phyloP scores from a whole-genome alignment of 1,140 invertebrate genomes.

The Antheraea pernyi region DNA sequence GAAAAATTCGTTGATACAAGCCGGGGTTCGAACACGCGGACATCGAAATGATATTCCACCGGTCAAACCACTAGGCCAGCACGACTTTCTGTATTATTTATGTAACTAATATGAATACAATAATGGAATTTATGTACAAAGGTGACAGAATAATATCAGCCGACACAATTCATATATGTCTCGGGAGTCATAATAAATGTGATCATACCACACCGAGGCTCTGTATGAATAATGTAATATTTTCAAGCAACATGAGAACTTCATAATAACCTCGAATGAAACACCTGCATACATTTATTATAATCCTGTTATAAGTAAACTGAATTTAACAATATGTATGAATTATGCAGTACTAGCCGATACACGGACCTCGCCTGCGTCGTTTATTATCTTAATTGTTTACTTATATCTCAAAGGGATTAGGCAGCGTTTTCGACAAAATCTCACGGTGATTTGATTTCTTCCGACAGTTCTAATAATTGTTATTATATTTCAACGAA shows the following conservation, averaged over 20 bases:
- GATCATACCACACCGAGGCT: not conserved
- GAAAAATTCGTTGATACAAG: no score
- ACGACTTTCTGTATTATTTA: not conserved
- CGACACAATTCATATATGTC: slow-evolving; percentile 1
- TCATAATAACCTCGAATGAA: not conserved
- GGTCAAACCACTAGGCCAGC: no score
- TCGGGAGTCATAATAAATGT: not conserved
- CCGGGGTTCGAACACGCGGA: no score
- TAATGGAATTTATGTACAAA: not conserved
- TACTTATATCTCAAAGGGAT: no score
- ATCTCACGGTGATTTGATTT: no score
- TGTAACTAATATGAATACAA: not conserved
- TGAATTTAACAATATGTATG: not conserved
- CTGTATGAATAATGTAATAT: not conserved
- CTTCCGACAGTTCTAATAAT: no score
- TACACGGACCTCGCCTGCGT: no score
- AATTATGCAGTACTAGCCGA: no score
- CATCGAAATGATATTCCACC: no score
- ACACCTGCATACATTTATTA: not conserved
- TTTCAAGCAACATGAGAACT: not conserved
- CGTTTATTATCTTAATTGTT: no score
- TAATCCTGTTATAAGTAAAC: not conserved
- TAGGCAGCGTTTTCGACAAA: no score
- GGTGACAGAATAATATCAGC: not conserved
- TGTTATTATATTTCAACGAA: no score